phyloP scores from a whole-genome alignment of 2,113 vertebrate species.

The Etia nguti region DNA sequence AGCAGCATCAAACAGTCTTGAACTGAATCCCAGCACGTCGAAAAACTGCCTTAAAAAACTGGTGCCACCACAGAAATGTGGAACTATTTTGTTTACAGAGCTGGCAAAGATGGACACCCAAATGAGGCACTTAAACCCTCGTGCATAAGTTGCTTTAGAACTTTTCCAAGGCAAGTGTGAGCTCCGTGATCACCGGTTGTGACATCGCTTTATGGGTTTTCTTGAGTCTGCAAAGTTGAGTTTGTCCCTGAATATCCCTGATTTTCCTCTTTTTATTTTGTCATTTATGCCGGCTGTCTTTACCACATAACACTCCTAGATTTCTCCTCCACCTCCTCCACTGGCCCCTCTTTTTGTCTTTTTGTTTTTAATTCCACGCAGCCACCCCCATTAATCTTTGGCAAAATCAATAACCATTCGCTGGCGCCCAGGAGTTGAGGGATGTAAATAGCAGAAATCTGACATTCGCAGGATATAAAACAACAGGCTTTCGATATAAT shows the following conservation, averaged over 20 bases:
- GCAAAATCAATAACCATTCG: conserved; percentile 65
- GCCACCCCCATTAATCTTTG: conserved; percentile 48
- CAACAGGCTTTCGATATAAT: conserved; percentile 68
- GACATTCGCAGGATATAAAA: conserved; percentile 71
- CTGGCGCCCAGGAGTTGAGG: conserved; percentile 32
- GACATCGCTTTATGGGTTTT: background rate
- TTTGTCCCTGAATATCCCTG: background rate
- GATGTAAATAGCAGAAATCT: conserved; percentile 72
- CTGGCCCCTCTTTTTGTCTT: conserved; percentile 18
- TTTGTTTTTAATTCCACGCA: conserved; percentile 48
- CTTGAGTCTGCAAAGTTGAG: background rate
- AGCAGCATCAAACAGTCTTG: conserved; percentile 35
- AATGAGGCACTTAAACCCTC: background rate
- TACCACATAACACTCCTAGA: background rate
- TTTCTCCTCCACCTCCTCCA: background rate
- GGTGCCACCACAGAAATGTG: conserved; percentile 26
- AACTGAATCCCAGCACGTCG: background rate
- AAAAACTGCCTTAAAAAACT: conserved; percentile 3
- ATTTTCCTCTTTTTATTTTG: background rate
- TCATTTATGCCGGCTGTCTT: background rate
- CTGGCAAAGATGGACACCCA: background rate
- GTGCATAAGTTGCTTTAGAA: background rate
- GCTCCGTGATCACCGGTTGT: background rate
- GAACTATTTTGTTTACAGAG: conserved; percentile 30
- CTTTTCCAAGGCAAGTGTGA: background rate